Conservation (phyloP, 2,888 invertebrate species). For the Lithophane ornitopus region DNA sequence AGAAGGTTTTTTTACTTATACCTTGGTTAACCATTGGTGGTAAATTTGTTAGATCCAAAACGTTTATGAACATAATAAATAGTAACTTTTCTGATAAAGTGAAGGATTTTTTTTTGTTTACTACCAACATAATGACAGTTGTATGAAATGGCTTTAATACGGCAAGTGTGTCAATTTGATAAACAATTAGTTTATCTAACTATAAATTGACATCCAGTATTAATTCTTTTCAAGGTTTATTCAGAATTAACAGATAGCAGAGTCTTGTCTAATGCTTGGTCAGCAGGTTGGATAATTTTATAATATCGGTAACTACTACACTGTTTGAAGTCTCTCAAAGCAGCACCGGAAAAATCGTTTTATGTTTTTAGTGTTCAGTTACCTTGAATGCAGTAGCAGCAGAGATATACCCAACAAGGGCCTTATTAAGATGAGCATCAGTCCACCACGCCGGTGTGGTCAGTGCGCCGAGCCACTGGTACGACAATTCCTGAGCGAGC, state of each 20-base stretch:
- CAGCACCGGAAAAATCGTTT: neutral
- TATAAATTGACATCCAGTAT: neutral
- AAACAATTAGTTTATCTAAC: too few relatives aligned
- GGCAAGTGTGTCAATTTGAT: too few relatives aligned
- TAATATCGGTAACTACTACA: neutral
- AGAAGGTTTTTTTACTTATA: neutral
- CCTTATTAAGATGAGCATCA: conserved; percentile 94
- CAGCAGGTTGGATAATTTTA: neutral
- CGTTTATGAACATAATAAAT: neutral
- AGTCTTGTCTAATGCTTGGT: neutral
- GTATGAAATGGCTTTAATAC: too few relatives aligned
- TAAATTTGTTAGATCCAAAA: neutral
- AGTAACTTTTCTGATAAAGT: neutral
- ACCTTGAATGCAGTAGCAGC: conserved; percentile 94
- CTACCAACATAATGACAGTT: too few relatives aligned
- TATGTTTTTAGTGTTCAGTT: neutral
- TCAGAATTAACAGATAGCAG: too few relatives aligned
- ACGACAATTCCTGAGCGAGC: conserved; percentile 93
- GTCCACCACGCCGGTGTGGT: conserved; percentile 95
- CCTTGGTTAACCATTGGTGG: neutral
- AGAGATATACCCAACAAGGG: conserved; percentile 94
- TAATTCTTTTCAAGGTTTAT: too few relatives aligned
- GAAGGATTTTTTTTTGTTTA: too few relatives aligned
- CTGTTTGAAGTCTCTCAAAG: neutral
- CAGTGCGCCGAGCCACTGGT: conserved; percentile 95